Base-by-base conservation (phyloP, 2,797 vertebrate species). In the Macrochelys suwanniensis region DNA sequence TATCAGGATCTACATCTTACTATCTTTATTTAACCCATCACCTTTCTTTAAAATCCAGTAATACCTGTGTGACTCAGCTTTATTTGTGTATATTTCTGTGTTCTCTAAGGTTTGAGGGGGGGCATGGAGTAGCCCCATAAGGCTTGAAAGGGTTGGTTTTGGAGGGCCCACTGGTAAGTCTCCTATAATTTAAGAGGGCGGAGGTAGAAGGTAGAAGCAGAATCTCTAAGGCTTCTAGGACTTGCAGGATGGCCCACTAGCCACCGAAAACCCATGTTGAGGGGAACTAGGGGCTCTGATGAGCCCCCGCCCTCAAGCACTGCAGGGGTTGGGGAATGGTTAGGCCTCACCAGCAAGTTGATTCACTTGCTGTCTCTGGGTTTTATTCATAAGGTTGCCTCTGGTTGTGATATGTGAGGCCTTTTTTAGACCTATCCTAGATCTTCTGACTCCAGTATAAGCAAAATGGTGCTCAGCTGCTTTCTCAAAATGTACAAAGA, bases 401-500 rank as follows among this genome's bases (percentile, higher is more conserved):
- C 7, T 74, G 21, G 17, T 68, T 86, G 33, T 53, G 80, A 45
- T 17, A 85, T 5, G 5, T 16, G n/a, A 54, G 28, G 28, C 1
- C 59, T 80, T 26, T 76, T 47, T 81, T 17, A 59, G 10, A 3
- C 5, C 6, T 53, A 80, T 77, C 28, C 42, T 81, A 74, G 2
- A 33, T 81, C 47, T 83, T 17, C 17, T 90, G 76, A 15, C 7
- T 76, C 25, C 42, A 74, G 42, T 26, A 45, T 45, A 74, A 25
- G 37, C 12, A 28, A 15, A 54, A 79, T 68, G 17, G 4, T 11
- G 17, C 15, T 76, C 33, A 61, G 7, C 7, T 50, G 5, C 17
- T 78, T 90, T n/a, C 9, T 78, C 33, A 92, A 92, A 84, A 50
- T 7, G 0, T n/a, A 80, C 65, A 19, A 86, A 88, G 23, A 86